Evolutionary conservation across 1,140 invertebrate genomes (phyloP).

Genomic region (Ceratitis capitata): DNA sequence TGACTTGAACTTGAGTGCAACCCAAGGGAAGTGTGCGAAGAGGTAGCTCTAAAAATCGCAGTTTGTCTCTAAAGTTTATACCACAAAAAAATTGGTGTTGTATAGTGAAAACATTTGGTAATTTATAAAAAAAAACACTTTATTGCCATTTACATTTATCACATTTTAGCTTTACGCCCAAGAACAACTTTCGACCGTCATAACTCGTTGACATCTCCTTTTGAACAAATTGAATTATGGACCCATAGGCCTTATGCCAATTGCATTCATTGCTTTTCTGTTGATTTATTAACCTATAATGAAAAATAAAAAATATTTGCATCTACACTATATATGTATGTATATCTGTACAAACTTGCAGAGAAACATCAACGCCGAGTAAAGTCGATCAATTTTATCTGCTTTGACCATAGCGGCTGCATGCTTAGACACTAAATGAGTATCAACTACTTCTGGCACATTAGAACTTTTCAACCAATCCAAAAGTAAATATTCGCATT

Average conservation of each 20-base stretch:
- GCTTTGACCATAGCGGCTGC: conserved; percentile 47
- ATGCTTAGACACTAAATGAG: conserved; percentile 63
- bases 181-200: conserved; percentile 31
- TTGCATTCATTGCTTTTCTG: conserved; percentile 49
- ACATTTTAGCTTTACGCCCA: conserved; percentile 39
- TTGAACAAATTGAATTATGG: conserved; percentile 58
- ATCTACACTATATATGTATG: not conserved
- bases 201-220: conserved; percentile 51
- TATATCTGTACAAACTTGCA: conserved; percentile 53
- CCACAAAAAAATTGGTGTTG: no score
- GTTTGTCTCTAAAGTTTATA: no score
- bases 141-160: conserved; percentile 41
- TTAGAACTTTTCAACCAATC: conserved; percentile 62
- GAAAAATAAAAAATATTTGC: conserved; percentile 4
- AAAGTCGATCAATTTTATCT: conserved; percentile 46
- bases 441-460: conserved; percentile 62
- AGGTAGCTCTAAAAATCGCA: no score
- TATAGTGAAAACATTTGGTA: no score
- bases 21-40: no score
- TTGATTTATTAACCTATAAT: conserved; percentile 54
- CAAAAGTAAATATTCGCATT: conserved; percentile 53
- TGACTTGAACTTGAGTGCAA: no score
- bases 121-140: no score
- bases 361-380: conserved; percentile 61
- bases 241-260: conserved; percentile 64